phyloP scores from a whole-genome alignment of 2,888 invertebrate species.

The Resseliella maxima region DNA sequence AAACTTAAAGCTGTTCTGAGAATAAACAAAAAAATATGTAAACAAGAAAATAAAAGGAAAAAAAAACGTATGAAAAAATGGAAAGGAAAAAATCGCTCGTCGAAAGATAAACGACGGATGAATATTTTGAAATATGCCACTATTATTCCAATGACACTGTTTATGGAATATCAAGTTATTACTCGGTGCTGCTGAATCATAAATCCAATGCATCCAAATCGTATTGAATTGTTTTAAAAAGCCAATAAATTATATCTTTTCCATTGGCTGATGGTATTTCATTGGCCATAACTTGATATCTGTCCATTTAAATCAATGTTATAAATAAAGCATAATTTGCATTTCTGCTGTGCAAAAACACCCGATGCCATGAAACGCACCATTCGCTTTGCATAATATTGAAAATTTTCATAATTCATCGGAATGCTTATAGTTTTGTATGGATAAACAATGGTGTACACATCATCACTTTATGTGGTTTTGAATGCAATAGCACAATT shows the following conservation, averaged over 20 bases:
- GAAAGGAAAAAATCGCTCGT: too few species aligned
- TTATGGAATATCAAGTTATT: constrained; percentile 7
- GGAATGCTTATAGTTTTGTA: not conserved
- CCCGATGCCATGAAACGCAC: not conserved
- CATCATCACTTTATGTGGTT: not conserved
- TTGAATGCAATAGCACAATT: not conserved
- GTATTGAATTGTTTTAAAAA: not conserved
- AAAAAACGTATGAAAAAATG: too few species aligned
- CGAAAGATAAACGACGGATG: not conserved
- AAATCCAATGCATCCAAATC: not conserved
- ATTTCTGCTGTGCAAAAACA: constrained; percentile 3
- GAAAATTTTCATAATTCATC: constrained; percentile 20
- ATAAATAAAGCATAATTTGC: constrained; percentile 36
- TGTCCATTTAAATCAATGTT: not conserved
- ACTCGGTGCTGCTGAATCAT: not conserved
- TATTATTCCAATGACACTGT: constrained; percentile 9
- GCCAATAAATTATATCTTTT: constrained; percentile 30
- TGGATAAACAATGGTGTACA: not conserved
- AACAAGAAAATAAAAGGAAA: not conserved
- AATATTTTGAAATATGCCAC: constrained; percentile 11
- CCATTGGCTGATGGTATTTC: not conserved
- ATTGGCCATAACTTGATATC: not conserved
- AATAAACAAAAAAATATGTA: too few species aligned
- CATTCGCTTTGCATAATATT: not conserved
- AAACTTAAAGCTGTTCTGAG: too few species aligned